Conservation (phyloP, 2,888 invertebrate genomes). For the Campopleginae sp. region DNA sequence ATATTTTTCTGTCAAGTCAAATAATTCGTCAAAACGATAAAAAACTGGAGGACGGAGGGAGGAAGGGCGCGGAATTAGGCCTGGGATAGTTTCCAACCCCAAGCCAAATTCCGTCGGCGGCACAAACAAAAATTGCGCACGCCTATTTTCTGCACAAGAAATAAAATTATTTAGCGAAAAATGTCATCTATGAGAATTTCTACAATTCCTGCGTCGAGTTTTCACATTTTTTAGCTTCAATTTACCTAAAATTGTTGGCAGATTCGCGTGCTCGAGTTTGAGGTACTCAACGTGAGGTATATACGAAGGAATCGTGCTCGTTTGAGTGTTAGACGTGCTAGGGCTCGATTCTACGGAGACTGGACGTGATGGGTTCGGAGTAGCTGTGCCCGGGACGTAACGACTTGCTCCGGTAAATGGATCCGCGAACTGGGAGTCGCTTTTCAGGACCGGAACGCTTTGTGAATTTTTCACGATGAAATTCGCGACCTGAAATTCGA, state of each 20-base stretch:
- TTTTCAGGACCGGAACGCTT: constrained; percentile 73
- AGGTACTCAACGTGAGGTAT: constrained; percentile 86
- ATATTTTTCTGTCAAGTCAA: too few species aligned
- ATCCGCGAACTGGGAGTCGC: constrained; percentile 84
- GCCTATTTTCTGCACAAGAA: not conserved
- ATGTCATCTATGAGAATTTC: not conserved
- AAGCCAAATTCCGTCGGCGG: too few species aligned
- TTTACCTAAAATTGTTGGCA: constrained; percentile 90
- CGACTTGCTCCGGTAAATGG: constrained; percentile 90
- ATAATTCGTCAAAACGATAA: too few species aligned
- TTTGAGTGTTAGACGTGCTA: constrained; percentile 53
- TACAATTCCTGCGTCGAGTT: not conserved
- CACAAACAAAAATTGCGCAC: too few species aligned
- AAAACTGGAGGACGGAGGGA: too few species aligned
- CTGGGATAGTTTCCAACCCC: too few species aligned
- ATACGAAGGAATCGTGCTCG: constrained; percentile 76
- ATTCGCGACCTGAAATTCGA: constrained; percentile 89
- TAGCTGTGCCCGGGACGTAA: constrained; percentile 87
- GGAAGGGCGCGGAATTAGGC: too few species aligned
- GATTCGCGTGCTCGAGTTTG: constrained; percentile 92
- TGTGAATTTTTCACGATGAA: constrained; percentile 94
- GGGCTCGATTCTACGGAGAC: constrained; percentile 81
- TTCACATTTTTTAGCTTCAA: not conserved
- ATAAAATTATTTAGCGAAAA: not conserved
- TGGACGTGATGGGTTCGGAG: constrained; percentile 58